phyloP scores from a whole-genome alignment of 2,113 vertebrate genomes.

The Tretioscincus oriximinensis region DNA sequence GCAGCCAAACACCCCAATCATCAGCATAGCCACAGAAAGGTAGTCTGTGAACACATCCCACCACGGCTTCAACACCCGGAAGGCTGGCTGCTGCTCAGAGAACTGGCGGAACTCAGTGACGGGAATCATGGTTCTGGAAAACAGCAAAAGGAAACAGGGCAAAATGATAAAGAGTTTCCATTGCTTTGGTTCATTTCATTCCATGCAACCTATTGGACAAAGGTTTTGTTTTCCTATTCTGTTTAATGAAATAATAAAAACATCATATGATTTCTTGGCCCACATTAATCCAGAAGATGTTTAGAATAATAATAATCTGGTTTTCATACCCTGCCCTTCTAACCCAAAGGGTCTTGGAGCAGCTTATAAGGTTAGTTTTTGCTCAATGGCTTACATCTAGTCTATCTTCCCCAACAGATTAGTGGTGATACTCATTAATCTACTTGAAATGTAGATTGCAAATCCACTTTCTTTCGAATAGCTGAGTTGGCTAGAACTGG shows the following conservation, averaged over 20 bases:
- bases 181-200: not conserved
- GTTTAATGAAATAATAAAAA: not conserved
- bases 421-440: too few species aligned
- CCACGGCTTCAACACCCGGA: slow-evolving; percentile 98
- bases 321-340: too few species aligned
- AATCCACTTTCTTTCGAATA: too few species aligned
- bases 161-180: slow-evolving; percentile 18
- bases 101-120: slow-evolving; percentile 98
- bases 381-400: too few species aligned
- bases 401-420: too few species aligned
- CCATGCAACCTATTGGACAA: not conserved
- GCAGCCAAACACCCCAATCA: slow-evolving; percentile 97
- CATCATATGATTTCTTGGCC: not conserved
- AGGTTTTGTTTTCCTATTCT: not conserved
- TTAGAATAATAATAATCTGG: too few species aligned
- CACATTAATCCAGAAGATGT: not conserved
- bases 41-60: slow-evolving; percentile 99
- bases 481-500: too few species aligned
- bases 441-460: too few species aligned
- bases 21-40: slow-evolving; percentile 95
- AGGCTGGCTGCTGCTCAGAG: slow-evolving; percentile 95
- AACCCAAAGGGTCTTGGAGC: too few species aligned
- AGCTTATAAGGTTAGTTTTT: too few species aligned
- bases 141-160: slow-evolving; percentile 20
- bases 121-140: slow-evolving; percentile 91